Evolutionary conservation across 2,113 vertebrate genomes (phyloP), one percentile per base, ranked within the genome.

Genomic region (Alligator sinensis): DNA sequence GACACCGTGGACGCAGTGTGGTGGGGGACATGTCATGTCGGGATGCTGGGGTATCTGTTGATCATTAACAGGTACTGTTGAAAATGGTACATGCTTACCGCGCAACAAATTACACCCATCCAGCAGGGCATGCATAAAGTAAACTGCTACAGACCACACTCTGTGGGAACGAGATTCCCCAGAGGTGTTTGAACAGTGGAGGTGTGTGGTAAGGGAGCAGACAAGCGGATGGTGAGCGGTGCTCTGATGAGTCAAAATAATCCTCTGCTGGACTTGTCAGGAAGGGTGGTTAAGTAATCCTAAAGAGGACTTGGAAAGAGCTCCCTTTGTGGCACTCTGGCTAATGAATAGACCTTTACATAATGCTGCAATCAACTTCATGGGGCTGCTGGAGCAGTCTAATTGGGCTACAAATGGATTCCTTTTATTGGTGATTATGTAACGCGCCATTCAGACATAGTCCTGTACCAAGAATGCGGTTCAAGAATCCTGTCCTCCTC

Each of bases 331-430:
- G 91, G 61, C 93, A 80, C 93, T 95, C 93, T 92, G 87, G 93
- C 92, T 94, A 96, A 97, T 96, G 94, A 97, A 97, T 97, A 97
- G 96, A 88, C 85, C 88, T 96, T 96, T 97, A 93, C 94, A 92
- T 97, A 96, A 97, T 82, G 61, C 91, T 97, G 92, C 94, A 97
- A 96, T 97, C 97, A 97, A 88, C 83, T 63, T 91, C 93, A 94
- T 95, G 95, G 94, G 88, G 94, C 92, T 91, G 94, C 95, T 92
- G 90, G 94, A 95, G 94, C 0, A 70, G 74, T 82, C 91, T 97
- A 97, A 97, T 97, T 96, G 96, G 96, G 95, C 95, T 92, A 87
- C 34, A 1, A 91, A 92, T 2, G 27, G 95, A 77, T 92, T 84
- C 64, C 89, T 1, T 91, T 97, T 92, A 93, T n/a, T 12, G 91